A percentile compares a stretch with the other conserved stretches of the same genome.
phyloP scores from a whole-genome alignment of 2,888 invertebrate species.

The Trissolcus brochymenae region DNA sequence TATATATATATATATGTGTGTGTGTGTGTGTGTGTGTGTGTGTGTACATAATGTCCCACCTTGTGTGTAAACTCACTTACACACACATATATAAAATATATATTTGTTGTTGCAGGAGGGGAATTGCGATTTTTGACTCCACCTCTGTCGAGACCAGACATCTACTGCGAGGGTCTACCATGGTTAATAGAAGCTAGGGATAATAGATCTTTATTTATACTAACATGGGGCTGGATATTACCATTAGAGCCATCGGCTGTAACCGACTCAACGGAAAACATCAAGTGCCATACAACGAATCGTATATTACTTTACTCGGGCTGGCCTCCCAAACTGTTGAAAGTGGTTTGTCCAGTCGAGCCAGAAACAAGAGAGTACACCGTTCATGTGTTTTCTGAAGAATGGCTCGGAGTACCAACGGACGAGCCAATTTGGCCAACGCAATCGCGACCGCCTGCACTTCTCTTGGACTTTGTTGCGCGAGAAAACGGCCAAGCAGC shows the following conservation, averaged over 20 bases:
- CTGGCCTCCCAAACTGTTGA: constrained; percentile 78
- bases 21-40: no score
- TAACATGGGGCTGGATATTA: constrained; percentile 89
- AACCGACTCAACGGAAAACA: constrained; percentile 59
- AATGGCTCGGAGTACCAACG: constrained; percentile 81
- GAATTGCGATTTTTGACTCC: constrained; percentile 83
- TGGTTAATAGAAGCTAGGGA: constrained; percentile 88
- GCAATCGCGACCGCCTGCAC: constrained; percentile 78
- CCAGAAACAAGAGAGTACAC: constrained; percentile 82
- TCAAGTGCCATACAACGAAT: constrained; percentile 85
- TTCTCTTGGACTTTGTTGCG: constrained; percentile 83
- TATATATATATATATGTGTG: no score
- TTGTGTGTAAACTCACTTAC: no score
- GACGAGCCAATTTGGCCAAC: constrained; percentile 66
- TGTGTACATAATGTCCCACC: no score
- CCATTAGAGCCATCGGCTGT: constrained; percentile 79
- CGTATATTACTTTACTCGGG: constrained; percentile 89
- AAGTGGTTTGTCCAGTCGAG: constrained; percentile 85
- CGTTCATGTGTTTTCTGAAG: constrained; percentile 88
- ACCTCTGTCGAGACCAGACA: constrained; percentile 79
- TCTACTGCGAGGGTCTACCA: constrained; percentile 85
- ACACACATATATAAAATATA: no score
- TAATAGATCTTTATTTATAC: constrained; percentile 87
- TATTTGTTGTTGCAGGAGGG: constrained; percentile 75
- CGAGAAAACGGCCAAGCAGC: constrained; percentile 85